Base-by-base conservation (phyloP, 2,888 invertebrate genomes). In the Scrobipalpa atriplicella region DNA sequence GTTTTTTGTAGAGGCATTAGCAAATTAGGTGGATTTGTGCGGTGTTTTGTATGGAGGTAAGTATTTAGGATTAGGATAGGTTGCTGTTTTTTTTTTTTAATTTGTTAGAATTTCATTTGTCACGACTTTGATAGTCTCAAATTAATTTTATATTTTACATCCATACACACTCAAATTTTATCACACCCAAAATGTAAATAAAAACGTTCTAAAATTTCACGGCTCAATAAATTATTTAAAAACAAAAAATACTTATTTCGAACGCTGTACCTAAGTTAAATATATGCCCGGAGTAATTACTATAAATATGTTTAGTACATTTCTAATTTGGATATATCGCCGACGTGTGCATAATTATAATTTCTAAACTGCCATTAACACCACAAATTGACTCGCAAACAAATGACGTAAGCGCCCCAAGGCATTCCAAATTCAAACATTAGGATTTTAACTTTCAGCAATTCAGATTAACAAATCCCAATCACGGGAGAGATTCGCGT, bases 381-480 rank as follows among this genome's bases (percentile, higher is more conserved):
- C 66, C 64, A 47, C 54, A 65, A 65, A 61, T 61, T 41, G 18
- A 41, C 38, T 70, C 65, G 13, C 66, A 65, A 70, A 68, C 66
- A 77, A 78, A 74, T 77, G 70, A 76, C 76, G 82, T 81, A 77
- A 81, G 79, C 77, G 85, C 85, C 83, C 86, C 75, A 66, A 82
- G 85, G 84, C 83, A 78, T 79, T 81, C 82, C 84, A 52, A 63
- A 64, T 64, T 56, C 64, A 64, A 80, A 85, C 84, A 86, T 86
- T 83, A 87, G 83, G 87, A 90, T 87, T 89, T 89, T 87, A 86
- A 89, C 81, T 77, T 83, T 78, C 78, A 82, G 81, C 85, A 82
- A 80, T 83, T 82, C 82, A 85, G 85, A 91, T 91, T 90, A 90
- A 87, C 87, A 88, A 90, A 91, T 89, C 87, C 89, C 89, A 89